Evolutionary conservation across 1,140 invertebrate species (phyloP), one percentile per base, ranked within the genome.

Genomic region (Brachionus sp.): DNA sequence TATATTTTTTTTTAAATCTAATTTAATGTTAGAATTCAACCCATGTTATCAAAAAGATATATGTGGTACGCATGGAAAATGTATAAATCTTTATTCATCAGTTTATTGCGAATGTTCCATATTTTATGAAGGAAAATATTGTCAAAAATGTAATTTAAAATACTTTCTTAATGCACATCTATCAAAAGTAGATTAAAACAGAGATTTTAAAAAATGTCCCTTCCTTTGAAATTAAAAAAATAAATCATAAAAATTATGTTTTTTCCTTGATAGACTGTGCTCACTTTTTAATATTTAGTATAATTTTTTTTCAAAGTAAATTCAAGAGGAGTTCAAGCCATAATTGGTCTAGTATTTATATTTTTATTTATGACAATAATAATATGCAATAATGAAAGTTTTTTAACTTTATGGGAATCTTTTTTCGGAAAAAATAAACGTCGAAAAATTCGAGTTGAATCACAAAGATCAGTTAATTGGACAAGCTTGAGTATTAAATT

Each of bases 21-120:
- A 66, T 12, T 29, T 10, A 13, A 23, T 37, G 44, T 77, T n/a
- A 78, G 75, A 78, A 29, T 80, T 80, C 16, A 80, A 80, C 10
- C 77, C 77, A n/a, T 80, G 77, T 80, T 80, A 39, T 9, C 19
- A 62, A 39, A 66, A 62, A 19, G 39, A 80, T 66, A 37, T 80
- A 44, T 80, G 77, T 44, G 77, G 77, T 16, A 0, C 23, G 12
- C 35, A 80, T 62, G 77, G 77, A 2, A 35, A 25, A 57, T 80
- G 77, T 80, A 16, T 80, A 16, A 80, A 80, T 80, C 39, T 80
- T 12, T 62, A 29, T 42, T 62, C n/a, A 25, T 35, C n/a, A 42
- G 16, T 62, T 62, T 57, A 57, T 42, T 80, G 77, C 42, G 77
- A 80, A 23, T 80, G 77, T 66, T 62, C 77, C 23, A 7, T 62